Evolutionary conservation across 2,797 vertebrate species (phyloP).

Genomic region (Hybognathus amarus): DNA sequence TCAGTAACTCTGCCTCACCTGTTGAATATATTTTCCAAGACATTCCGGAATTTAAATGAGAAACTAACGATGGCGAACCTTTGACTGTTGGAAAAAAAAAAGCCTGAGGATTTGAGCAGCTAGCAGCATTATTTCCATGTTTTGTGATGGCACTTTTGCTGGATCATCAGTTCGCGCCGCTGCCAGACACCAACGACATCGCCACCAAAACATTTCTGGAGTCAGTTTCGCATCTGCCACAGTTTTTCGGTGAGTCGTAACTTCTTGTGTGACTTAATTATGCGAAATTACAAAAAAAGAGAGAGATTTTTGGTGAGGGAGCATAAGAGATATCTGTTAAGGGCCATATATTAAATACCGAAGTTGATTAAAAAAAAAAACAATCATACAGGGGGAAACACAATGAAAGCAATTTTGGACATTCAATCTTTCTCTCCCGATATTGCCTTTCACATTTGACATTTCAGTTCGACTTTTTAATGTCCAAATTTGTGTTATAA

Average conservation of each 20-base stretch:
- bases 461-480: not conserved
- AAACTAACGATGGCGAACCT: too few relatives aligned
- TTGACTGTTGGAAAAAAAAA: too few relatives aligned
- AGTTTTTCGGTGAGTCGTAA: conserved; percentile 90
- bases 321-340: not conserved
- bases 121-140: not conserved
- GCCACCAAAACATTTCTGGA: conserved; percentile 90
- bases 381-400: too few relatives aligned
- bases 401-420: not conserved
- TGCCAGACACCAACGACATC: conserved; percentile 84
- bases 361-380: not conserved
- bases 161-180: conserved; percentile 85
- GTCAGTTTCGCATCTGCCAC: conserved; percentile 87
- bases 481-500: not conserved
- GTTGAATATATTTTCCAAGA: conserved; percentile 11
- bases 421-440: not conserved
- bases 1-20: not conserved
- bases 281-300: not conserved
- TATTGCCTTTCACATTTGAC: not conserved
- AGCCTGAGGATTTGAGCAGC: not conserved
- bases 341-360: not conserved
- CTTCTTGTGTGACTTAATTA: not conserved
- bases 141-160: conserved; percentile 85
- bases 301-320: too few relatives aligned
- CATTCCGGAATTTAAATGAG: not conserved